Conservation (phyloP, 2,888 invertebrate genomes). For the Steromphala cineraria region DNA sequence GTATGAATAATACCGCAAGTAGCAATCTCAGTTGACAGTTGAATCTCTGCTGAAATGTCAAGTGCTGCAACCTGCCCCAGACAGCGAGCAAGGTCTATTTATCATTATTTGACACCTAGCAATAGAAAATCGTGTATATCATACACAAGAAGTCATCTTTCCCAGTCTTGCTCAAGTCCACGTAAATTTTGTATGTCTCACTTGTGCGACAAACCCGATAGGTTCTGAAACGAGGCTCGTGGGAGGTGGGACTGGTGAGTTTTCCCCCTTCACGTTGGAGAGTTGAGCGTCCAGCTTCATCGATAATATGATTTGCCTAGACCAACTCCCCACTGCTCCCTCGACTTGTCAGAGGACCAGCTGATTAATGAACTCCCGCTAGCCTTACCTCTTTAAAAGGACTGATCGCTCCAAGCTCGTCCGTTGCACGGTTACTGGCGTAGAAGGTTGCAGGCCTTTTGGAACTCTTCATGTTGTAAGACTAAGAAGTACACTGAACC, state of each 20-base stretch:
- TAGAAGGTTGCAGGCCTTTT: neutral
- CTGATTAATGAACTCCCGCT: constrained; percentile 5
- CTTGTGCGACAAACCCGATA: neutral
- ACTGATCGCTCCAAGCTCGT: neutral
- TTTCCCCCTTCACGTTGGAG: neutral
- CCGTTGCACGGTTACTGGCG: neutral
- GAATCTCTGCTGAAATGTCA: too few species aligned
- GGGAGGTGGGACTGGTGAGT: neutral
- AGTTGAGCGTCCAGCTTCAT: neutral
- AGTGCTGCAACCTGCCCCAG: too few species aligned
- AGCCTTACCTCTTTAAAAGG: constrained; percentile 2
- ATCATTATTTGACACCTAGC: too few species aligned
- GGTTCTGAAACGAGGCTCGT: neutral
- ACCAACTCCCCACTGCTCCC: neutral
- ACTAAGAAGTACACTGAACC: neutral
- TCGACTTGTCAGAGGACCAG: neutral
- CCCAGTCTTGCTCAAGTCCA: neutral
- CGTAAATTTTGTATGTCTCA: neutral
- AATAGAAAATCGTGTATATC: too few species aligned
- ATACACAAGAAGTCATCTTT: neutral
- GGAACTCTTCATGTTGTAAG: neutral
- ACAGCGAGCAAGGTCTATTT: too few species aligned
- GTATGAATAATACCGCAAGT: too few species aligned
- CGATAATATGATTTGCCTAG: neutral
- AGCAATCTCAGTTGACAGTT: too few species aligned